A percentile compares a stretch with the other conserved stretches of the same genome.
Conservation (phyloP, 2,797 vertebrate genomes). For the Spheniscus humboldti region DNA sequence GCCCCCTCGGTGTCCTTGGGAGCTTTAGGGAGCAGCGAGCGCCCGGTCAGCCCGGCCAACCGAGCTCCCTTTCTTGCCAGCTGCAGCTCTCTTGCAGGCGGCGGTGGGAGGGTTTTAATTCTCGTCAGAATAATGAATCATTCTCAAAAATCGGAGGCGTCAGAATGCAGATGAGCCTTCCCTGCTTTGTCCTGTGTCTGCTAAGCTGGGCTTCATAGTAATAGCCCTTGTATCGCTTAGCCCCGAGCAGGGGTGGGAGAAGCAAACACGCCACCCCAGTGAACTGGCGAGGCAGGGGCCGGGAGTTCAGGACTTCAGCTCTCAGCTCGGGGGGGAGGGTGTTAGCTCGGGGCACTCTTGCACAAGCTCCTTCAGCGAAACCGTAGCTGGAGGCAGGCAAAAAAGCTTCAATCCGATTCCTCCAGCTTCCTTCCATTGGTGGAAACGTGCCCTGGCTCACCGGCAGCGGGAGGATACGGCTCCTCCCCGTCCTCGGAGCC, state of each 20-base stretch:
- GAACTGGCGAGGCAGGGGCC: accelerated
- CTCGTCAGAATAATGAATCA: constrained; percentile 40
- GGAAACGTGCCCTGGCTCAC: background rate
- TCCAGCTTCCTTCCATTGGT: background rate
- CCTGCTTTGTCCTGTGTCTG: constrained; percentile 48
- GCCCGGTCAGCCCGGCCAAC: background rate
- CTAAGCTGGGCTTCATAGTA: background rate
- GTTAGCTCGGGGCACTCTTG: background rate
- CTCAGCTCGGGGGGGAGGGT: background rate
- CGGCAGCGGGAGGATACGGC: accelerated
- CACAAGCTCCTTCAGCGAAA: background rate
- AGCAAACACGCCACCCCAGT: background rate
- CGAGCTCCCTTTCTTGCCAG: background rate
- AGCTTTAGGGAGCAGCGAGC: background rate
- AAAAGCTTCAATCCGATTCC: background rate
- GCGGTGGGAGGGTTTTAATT: background rate
- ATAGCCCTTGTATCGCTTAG: background rate
- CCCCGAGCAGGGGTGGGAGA: background rate
- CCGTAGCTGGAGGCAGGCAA: background rate
- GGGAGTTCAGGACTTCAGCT: background rate
- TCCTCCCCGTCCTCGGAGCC: background rate
- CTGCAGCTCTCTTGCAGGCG: background rate
- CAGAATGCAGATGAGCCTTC: constrained; percentile 39
- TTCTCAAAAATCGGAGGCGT: constrained; percentile 34
- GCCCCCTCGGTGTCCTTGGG: background rate